Base-by-base conservation (phyloP, 2,888 invertebrate species). In the Tubulanus polymorphus region DNA sequence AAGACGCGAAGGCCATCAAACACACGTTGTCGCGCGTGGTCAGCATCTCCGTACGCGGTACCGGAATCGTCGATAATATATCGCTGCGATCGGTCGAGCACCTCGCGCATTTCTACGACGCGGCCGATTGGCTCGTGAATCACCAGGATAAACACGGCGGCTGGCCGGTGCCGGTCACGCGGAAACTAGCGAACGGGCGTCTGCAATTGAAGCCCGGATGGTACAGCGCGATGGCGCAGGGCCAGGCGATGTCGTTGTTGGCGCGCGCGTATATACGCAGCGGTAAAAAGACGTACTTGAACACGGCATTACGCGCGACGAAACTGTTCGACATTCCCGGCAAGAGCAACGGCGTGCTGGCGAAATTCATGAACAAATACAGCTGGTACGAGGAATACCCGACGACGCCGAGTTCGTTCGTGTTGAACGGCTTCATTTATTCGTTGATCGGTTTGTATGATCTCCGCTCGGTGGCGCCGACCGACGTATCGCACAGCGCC, bases 301-400 rank as follows among this genome's bases (percentile, higher is more conserved):
- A 86, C 54, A 88, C 93, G 0, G 96, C 96, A 1, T 80, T 86
- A 35, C 83, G 86, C 62, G 96, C 91, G 47, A 83, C 93, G 52
- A 85, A 85, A 68, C 87, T 91, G 30, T 93, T 92, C 74, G 69
- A 74, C 57, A 67, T 76, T 28, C 64, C 65, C 52, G 74, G 75
- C 56, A 63, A 60, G 25, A 65, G 74, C 37, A 73, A 73, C 15
- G 73, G 73, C 1, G 72, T 79, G 1, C 59, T 66, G 48, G 69
- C 76, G 6, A 63, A 63, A 64, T 95, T 93, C 82, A 84, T 93
- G 80, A 89, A 89, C 67, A 87, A 88, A 76, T 89, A 87, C 73
- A 70, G 88, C 53, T 97, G 96, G 96, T 97, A 94, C 77, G 97
- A 99, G 77, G 99, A 99, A 78, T 99, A 99, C 80, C 99, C 99